phyloP scores from a whole-genome alignment of 2,888 invertebrate species.

The Dyspetes luteomarginatus region DNA sequence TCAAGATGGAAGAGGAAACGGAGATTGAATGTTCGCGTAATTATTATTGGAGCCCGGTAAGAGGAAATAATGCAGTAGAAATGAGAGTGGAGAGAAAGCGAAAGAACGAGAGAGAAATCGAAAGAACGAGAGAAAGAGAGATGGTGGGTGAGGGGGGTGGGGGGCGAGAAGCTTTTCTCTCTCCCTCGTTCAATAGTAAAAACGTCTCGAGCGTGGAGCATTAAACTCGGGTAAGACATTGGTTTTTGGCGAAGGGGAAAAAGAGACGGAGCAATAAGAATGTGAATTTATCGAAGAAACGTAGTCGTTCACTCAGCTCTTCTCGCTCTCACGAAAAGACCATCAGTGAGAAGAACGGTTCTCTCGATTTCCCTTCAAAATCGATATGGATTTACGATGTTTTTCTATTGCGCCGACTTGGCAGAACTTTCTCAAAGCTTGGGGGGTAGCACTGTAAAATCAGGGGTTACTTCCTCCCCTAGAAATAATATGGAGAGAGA shows the following conservation, averaged over 20 bases:
- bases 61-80: constrained; percentile 75
- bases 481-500: constrained; percentile 30
- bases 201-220: constrained; percentile 63
- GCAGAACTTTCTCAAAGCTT: constrained; percentile 80
- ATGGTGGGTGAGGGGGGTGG: neutral
- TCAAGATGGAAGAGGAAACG: neutral
- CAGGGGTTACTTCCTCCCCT: constrained; percentile 7
- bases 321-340: constrained; percentile 60
- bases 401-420: constrained; percentile 76
- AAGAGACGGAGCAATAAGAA: constrained; percentile 49
- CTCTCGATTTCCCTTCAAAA: constrained; percentile 62
- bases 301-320: constrained; percentile 29
- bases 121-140: neutral
- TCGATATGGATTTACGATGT: constrained; percentile 83
- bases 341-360: constrained; percentile 67
- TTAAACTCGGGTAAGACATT: constrained; percentile 63
- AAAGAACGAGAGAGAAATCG: constrained; percentile 26
- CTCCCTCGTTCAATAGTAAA: constrained; percentile 28
- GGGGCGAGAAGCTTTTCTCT: neutral
- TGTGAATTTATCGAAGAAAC: constrained; percentile 61
- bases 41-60: constrained; percentile 20
- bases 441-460: constrained; percentile 57
- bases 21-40: constrained; percentile 38
- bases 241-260: constrained; percentile 41
- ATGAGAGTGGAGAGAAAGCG: constrained; percentile 63